phyloP scores from a whole-genome alignment of 2,113 vertebrate species.

The Calypte anna region DNA sequence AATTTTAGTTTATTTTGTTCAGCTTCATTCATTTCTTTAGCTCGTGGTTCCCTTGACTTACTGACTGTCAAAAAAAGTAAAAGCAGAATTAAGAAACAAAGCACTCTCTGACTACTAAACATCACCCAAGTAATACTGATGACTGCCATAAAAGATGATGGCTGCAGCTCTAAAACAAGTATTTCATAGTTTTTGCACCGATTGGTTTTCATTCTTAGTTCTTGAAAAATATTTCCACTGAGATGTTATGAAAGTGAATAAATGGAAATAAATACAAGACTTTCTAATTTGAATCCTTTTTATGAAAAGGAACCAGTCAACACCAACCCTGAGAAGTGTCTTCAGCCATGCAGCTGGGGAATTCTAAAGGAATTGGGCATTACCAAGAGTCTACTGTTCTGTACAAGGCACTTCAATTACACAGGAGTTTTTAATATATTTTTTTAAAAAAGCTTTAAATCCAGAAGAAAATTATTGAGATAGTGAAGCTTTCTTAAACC shows the following conservation, averaged over 20 bases:
- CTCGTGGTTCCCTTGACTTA: conserved; percentile 8
- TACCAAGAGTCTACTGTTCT: conserved; percentile 6
- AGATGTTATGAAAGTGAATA: background rate
- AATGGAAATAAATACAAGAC: background rate
- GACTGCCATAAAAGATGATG: background rate
- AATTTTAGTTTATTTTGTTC: conserved; percentile 8
- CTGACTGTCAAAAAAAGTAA: background rate
- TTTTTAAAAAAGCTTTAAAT: background rate
- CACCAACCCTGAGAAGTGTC: background rate
- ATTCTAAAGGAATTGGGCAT: background rate
- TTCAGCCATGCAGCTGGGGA: background rate
- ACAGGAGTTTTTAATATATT: background rate
- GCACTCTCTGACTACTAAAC: background rate
- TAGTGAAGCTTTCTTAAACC: background rate
- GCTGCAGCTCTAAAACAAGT: background rate
- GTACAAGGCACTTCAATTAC: background rate
- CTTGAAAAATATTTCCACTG: background rate
- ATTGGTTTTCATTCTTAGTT: background rate
- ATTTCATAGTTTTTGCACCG: background rate
- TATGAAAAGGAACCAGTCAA: background rate
- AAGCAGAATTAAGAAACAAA: background rate
- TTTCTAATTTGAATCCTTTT: background rate
- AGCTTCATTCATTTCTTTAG: conserved; percentile 23
- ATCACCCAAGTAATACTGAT: background rate
- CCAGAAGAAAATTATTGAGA: conserved; percentile 32